Percentiles rank a stretch among this genome's conserved stretches.
phyloP scores from a whole-genome alignment of 1,140 invertebrate genomes.

The Daktulosphaira vitifoliae region DNA sequence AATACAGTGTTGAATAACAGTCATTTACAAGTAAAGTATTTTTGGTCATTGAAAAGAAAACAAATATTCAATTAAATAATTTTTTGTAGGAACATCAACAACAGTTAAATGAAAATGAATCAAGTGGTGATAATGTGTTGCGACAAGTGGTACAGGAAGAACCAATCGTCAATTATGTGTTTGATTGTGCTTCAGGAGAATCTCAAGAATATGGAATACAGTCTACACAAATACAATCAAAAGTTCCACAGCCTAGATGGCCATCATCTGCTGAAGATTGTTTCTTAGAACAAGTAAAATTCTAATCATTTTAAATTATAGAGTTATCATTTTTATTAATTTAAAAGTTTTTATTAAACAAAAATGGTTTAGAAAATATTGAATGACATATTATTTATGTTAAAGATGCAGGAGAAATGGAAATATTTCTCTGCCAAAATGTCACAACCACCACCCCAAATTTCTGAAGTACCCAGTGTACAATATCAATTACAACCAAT shows the following conservation, averaged over 20 bases:
- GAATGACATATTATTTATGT: conserved; percentile 28
- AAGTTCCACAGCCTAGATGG: conserved; percentile 20
- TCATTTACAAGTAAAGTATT: conserved; percentile 20
- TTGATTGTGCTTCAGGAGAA: conserved; percentile 27
- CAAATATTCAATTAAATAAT: too few species aligned
- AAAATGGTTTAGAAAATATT: too few species aligned
- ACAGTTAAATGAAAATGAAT: conserved; percentile 17
- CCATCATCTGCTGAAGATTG: conserved; percentile 16
- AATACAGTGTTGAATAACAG: conserved; percentile 31
- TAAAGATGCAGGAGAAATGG: conserved; percentile 33
- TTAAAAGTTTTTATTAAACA: too few species aligned
- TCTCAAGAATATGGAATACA: conserved; percentile 31
- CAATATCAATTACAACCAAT: conserved; percentile 33
- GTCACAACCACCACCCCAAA: conserved; percentile 30
- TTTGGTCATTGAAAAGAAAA: neutral
- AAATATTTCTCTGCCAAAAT: conserved; percentile 34
- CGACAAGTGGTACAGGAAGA: conserved; percentile 26
- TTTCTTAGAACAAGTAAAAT: conserved; percentile 27
- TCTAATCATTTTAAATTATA: too few species aligned
- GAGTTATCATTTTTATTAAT: too few species aligned
- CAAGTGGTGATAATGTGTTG: conserved; percentile 15
- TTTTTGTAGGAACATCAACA: conserved; percentile 26
- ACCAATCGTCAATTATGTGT: conserved; percentile 27
- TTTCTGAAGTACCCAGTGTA: conserved; percentile 29
- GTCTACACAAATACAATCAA: conserved; percentile 9